Base-by-base conservation (phyloP, 2,113 vertebrate genomes). In the Laterallus jamaicensis region DNA sequence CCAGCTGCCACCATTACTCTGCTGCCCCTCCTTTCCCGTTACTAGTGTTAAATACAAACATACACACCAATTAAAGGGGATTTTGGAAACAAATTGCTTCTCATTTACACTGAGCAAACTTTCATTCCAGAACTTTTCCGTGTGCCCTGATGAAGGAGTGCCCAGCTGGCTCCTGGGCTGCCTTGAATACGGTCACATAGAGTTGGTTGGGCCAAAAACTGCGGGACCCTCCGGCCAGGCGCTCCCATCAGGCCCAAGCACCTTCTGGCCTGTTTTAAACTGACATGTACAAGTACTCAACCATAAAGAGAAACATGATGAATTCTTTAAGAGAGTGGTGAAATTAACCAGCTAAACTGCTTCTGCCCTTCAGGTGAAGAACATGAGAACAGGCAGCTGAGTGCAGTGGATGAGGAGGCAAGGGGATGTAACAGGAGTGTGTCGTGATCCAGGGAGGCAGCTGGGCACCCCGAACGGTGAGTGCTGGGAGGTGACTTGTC, bases 371-470 rank as follows among this genome's bases (percentile, higher is more conserved):
- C 22, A 24, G 77, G 52, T 92, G 88, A 82, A 90, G 90, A 49
- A 68, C 77, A 92, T 77, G 15, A 29, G 84, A 95, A 15, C 49
- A 62, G 89, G 93, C 82, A 95, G 87, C 73, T 40, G 50, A 92
- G 87, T 60, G 44, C 19, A 58, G 47, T 0, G n/a, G 73, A 42
- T 63, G 54, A 93, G 47, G 13, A 58, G 85, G 69, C 64, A 50
- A 25, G 37, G 64, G n/a, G 60, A 70, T 4, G 77, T n/a, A 55
- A 26, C 0, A 2, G 68, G 76, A 94, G 40, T 0, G 0, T 79
- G 96, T 86, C 81, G 77, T 79, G 91, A 96, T 82, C 13, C 25
- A 17, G 62, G 73, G 55, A 95, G 88, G 93, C 94, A 92, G 68
- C 31, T 77, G 79, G 80, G 56, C 81, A 69, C 42, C 52, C 4